Conservation (phyloP, 2,888 invertebrate genomes). For the Drosophila neoperkinsi region DNA sequence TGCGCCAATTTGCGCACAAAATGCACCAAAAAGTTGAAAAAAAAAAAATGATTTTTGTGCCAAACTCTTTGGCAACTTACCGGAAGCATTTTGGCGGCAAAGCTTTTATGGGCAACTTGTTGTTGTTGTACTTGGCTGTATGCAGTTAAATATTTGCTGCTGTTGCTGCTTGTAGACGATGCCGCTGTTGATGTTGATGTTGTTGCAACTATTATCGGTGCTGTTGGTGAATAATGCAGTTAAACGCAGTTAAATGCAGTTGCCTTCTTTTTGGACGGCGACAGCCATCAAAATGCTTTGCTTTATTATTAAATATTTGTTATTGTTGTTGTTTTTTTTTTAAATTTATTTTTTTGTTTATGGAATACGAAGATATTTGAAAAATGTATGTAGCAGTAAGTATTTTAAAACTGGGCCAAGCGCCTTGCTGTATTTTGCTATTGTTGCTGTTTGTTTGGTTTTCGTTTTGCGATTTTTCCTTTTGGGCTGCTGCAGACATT, state of each 20-base stretch:
- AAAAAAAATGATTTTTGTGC: slow-evolving; percentile 28
- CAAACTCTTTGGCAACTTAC: slow-evolving; percentile 70
- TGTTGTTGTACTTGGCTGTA: slow-evolving; percentile 26
- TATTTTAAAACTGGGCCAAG: slow-evolving; percentile 51
- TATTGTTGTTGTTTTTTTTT: neutral
- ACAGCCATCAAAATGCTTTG: slow-evolving; percentile 42
- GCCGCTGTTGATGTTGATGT: slow-evolving; percentile 25
- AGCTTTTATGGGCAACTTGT: slow-evolving; percentile 48
- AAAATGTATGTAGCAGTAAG: slow-evolving; percentile 32
- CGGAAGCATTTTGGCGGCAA: slow-evolving; percentile 82
- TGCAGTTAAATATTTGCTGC: slow-evolving; percentile 15
- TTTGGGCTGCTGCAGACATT: slow-evolving; percentile 32
- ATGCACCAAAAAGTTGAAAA: slow-evolving; percentile 8
- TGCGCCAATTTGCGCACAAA: slow-evolving; percentile 50
- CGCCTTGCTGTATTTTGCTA: slow-evolving; percentile 7
- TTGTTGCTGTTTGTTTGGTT: slow-evolving; percentile 11
- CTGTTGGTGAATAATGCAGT: slow-evolving; percentile 30
- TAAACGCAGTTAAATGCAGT: slow-evolving; percentile 29
- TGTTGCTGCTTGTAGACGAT: slow-evolving; percentile 9
- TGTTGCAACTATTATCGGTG: slow-evolving; percentile 42
- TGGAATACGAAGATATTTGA: slow-evolving; percentile 40
- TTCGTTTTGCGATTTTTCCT: slow-evolving; percentile 1
- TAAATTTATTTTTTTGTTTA: neutral
- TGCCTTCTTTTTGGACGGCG: slow-evolving; percentile 38
- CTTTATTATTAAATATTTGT: slow-evolving; percentile 42